phyloP scores from a whole-genome alignment of 2,113 vertebrate species.

The Calonectris borealis region DNA sequence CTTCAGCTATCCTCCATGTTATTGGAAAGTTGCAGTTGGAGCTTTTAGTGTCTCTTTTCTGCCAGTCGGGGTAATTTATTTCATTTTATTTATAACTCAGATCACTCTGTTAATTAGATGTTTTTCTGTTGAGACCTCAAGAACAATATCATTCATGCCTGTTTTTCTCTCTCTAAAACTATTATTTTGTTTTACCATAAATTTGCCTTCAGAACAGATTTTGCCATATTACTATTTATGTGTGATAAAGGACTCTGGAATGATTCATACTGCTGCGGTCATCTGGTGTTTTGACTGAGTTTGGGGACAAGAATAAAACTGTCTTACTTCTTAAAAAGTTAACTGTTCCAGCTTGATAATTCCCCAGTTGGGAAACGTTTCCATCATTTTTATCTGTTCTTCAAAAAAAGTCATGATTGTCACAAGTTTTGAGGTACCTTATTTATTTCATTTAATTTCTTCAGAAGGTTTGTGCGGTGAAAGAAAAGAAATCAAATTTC shows the following conservation, averaged over 20 bases:
- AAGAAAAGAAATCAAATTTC: neutral
- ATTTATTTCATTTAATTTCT: neutral
- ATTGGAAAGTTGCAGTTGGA: neutral
- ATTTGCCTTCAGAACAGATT: neutral
- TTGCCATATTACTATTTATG: neutral
- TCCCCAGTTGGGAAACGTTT: neutral
- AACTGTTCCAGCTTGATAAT: neutral
- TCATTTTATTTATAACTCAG: neutral
- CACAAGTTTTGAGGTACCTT: neutral
- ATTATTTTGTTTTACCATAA: neutral
- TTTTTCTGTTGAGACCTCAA: neutral
- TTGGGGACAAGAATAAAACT: neutral
- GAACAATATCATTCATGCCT: neutral
- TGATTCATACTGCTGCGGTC: neutral
- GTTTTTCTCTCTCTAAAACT: neutral
- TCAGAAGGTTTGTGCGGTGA: neutral
- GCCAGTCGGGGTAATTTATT: accelerated
- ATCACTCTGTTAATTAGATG: neutral
- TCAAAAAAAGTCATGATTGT: neutral
- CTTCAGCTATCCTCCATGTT: neutral
- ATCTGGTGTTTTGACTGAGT: neutral
- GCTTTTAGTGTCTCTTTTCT: neutral
- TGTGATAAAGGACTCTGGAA: neutral
- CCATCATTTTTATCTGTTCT: neutral
- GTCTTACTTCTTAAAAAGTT: neutral